Base-by-base conservation (phyloP, 2,113 vertebrate genomes). In the Columbina picui region DNA sequence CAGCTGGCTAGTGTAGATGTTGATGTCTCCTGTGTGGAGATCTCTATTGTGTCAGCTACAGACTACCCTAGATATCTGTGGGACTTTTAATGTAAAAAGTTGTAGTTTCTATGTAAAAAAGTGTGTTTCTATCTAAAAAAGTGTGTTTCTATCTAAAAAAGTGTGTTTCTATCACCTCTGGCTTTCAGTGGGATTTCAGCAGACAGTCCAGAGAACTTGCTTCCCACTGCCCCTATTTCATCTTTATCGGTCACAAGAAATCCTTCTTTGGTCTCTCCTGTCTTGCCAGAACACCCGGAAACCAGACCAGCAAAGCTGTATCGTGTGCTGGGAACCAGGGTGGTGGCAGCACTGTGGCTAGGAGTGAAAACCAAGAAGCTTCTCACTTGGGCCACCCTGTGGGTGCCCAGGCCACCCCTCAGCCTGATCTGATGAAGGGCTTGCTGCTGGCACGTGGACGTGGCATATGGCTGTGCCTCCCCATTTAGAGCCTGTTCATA, bases 381-480 rank as follows among this genome's bases (percentile, higher is more conserved):
- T 3, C 39, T 80, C 32, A 39, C 39, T 39, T 0, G 0, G n/a
- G 61, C 59, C 19, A 26, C 0, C 6, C 68, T 2, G 2, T 16
- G 61, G 57, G 7, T 34, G 52, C 1, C 0, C 12, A 9, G 78
- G 32, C 32, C 63, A 71, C 29, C 17, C 32, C 47, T 82, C 22
- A 3, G 13, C 38, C 32, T 10, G 41, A 38, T 43, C 36, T 52
- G 59, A 8, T 21, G 36, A 34, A 64, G 71, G 36, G 13, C 36
- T 60, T 29, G 22, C 56, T 70, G 36, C 68, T 77, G 50, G 39
- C 6, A 0, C 3, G 0, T 34, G 67, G 34, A 45, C 6, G 3
- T 41, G 47, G 50, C 12, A 8, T 14, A 8, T 14, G 18, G 20
- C 1, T 25, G 17, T 13, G 12, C 32, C 13, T 83, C 49, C 26